Evolutionary conservation across 2,888 invertebrate species (phyloP).

Genomic region (Brachynemurus nebulosus): DNA sequence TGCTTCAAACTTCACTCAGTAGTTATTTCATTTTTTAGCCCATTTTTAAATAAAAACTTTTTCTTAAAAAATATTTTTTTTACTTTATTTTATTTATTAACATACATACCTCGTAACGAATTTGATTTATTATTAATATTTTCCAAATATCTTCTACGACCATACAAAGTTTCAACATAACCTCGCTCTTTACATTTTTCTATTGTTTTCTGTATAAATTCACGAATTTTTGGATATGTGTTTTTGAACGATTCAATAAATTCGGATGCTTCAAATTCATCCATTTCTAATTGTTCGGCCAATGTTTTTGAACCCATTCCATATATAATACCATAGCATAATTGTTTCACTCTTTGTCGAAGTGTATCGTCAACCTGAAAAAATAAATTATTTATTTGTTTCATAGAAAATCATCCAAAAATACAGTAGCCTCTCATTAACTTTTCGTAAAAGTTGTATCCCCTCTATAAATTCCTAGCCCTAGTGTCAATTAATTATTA

Average conservation of each 20-base stretch:
- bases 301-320: constrained; percentile 85
- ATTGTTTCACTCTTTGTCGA: constrained; percentile 77
- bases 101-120: constrained; percentile 41
- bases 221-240: constrained; percentile 54
- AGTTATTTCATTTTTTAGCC: too few species aligned
- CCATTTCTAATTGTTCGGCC: constrained; percentile 62
- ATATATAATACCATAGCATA: constrained; percentile 94
- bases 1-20: too few species aligned
- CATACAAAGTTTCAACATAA: constrained; percentile 72
- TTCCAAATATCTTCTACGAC: constrained; percentile 64
- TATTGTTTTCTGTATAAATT: constrained; percentile 40
- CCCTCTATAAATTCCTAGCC: too few species aligned
- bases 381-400: constrained; percentile 1
- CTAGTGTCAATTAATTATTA: too few species aligned
- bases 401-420: constrained; percentile 2
- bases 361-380: constrained; percentile 55
- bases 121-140: constrained; percentile 45
- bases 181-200: constrained; percentile 52
- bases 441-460: too few species aligned
- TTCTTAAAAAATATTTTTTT: too few species aligned
- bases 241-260: constrained; percentile 73
- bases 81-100: too few species aligned
- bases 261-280: constrained; percentile 60
- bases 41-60: too few species aligned
- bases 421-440: background rate